These are phyloP conservation scores for Pitta sordida DNA, from an alignment of 2,113 vertebrate species.

Conservation along the genomic window DNA sequence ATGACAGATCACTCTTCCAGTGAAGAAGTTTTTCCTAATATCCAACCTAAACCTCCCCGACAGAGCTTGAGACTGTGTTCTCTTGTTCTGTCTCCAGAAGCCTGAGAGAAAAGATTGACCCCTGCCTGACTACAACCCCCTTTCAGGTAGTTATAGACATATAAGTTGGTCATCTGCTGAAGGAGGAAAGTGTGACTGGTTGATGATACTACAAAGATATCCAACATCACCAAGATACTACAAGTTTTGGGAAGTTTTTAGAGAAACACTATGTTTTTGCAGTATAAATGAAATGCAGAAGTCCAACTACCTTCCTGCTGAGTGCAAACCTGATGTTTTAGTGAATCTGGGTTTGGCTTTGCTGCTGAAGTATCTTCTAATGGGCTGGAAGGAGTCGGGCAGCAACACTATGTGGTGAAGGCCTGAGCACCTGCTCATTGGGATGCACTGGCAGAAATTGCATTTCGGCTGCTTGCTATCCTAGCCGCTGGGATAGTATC, in stretches of 20 bases:
- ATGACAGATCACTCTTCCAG: too few species aligned
- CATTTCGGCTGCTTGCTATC: conserved; percentile 64
- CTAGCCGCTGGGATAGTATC: conserved; percentile 69
- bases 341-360: not conserved
- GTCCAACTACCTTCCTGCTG: not conserved
- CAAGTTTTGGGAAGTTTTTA: not conserved
- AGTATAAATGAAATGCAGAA: not conserved
- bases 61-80: too few species aligned
- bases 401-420: conserved; percentile 53
- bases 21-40: too few species aligned
- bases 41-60: too few species aligned
- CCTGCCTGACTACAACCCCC: too few species aligned
- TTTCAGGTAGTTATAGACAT: too few species aligned
- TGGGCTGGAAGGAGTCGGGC: not conserved
- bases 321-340: not conserved
- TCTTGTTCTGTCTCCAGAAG: too few species aligned
- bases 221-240: not conserved
- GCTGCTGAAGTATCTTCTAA: not conserved
- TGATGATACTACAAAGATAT: not conserved
- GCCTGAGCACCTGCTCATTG: conserved; percentile 45
- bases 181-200: not conserved
- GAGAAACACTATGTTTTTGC: fast-evolving
- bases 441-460: conserved; percentile 60
- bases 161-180: not conserved
- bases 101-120: too few species aligned